Evolutionary conservation across 2,113 vertebrate species (phyloP).

Genomic region (Paedocypris sp.): DNA sequence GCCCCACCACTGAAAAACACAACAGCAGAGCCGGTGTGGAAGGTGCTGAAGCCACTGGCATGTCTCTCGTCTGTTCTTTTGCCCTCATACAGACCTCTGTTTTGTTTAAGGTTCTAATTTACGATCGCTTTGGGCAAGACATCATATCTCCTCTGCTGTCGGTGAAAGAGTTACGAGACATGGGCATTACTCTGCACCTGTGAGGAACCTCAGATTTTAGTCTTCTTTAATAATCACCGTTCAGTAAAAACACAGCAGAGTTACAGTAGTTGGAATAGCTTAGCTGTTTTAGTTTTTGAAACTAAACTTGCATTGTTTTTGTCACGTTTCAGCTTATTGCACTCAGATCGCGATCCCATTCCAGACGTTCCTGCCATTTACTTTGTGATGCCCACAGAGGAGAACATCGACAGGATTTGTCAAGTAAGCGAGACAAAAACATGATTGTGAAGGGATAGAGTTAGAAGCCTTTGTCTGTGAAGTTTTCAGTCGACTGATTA

Average conservation of each 20-base stretch:
- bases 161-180: slow-evolving; percentile 93
- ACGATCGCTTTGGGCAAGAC: slow-evolving; percentile 96
- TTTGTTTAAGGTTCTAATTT: slow-evolving; percentile 82
- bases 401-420: slow-evolving; percentile 94
- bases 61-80: background rate
- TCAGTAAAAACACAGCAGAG: too few species aligned
- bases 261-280: too few species aligned
- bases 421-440: slow-evolving; percentile 68
- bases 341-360: slow-evolving; percentile 93
- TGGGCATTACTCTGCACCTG: slow-evolving; percentile 97
- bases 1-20: slow-evolving; percentile 87
- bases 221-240: background rate
- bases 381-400: slow-evolving; percentile 95
- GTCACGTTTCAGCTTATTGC: slow-evolving; percentile 68
- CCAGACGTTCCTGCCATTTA: slow-evolving; percentile 95
- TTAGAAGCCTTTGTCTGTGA: background rate
- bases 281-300: too few species aligned
- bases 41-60: slow-evolving; percentile 61
- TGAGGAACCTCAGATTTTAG: slow-evolving; percentile 47
- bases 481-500: background rate
- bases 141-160: slow-evolving; percentile 93
- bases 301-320: background rate
- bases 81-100: background rate
- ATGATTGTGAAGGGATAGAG: background rate
- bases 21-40: slow-evolving; percentile 90